These are phyloP conservation scores for Megalurothrips usitatus DNA, from an alignment of 2,888 invertebrate genomes.

Conservation along the genomic window DNA sequence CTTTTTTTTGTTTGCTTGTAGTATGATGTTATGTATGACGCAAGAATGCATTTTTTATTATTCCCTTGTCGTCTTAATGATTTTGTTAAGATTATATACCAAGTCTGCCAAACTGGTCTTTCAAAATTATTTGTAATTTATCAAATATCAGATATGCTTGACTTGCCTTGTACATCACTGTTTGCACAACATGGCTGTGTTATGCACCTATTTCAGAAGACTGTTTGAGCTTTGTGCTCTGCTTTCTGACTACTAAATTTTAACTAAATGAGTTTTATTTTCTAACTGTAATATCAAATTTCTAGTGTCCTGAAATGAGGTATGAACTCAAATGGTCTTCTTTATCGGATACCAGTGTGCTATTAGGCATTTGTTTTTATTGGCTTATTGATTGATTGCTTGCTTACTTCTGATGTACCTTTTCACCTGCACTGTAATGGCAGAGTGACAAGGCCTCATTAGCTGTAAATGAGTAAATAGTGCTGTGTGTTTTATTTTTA, in stretches of 20 bases:
- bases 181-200: not conserved
- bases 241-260: too few relatives aligned
- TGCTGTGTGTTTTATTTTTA: constrained; percentile 38
- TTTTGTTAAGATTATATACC: not conserved
- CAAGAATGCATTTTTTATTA: not conserved
- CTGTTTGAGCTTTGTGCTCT: constrained; percentile 36
- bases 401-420: constrained; percentile 41
- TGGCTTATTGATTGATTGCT: constrained; percentile 38
- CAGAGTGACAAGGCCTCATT: not conserved
- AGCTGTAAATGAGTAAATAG: constrained; percentile 29
- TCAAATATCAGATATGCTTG: not conserved
- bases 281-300: not conserved
- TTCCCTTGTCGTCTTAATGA: not conserved
- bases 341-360: not conserved
- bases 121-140: not conserved
- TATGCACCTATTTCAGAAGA: constrained; percentile 36
- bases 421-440: too few relatives aligned
- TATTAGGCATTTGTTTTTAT: constrained; percentile 29
- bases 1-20: not conserved
- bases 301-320: not conserved
- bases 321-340: not conserved
- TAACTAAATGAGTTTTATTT: not conserved
- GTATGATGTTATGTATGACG: not conserved
- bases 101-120: not conserved
- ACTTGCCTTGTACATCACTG: not conserved